phyloP scores from a whole-genome alignment of 2,113 vertebrate species.

The Chelonoidis abingdonii region DNA sequence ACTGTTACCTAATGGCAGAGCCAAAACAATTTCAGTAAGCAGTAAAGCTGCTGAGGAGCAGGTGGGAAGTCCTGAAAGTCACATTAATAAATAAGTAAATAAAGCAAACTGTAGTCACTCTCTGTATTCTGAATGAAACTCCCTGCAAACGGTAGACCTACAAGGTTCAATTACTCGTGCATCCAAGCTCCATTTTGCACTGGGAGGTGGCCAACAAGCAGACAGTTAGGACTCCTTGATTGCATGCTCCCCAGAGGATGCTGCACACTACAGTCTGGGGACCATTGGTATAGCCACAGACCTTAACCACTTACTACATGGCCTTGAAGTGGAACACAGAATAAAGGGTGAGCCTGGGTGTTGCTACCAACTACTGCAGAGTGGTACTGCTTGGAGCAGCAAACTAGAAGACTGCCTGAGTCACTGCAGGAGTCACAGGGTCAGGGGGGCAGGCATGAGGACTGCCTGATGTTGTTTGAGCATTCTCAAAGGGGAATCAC shows the following conservation, averaged over 20 bases:
- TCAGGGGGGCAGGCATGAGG: neutral
- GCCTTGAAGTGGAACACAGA: neutral
- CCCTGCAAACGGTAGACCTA: neutral
- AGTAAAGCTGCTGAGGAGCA: neutral
- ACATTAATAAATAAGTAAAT: neutral
- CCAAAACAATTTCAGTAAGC: neutral
- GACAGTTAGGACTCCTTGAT: neutral
- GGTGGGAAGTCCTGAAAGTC: neutral
- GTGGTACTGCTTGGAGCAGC: neutral
- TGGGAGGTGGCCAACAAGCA: neutral
- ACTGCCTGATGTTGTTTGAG: neutral
- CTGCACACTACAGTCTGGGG: too few species aligned
- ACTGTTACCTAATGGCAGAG: constrained; percentile 18
- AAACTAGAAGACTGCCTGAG: neutral
- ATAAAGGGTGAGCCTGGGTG: neutral
- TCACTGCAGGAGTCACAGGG: neutral
- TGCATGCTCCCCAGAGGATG: neutral
- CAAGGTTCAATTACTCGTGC: neutral
- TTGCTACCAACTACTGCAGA: neutral
- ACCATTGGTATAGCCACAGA: neutral
- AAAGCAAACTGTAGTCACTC: neutral
- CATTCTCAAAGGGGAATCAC: neutral
- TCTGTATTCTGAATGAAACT: neutral
- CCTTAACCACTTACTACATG: neutral
- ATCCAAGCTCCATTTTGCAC: neutral